Conservation (phyloP, 2,888 invertebrate genomes). For the Eupsilia transversa region DNA sequence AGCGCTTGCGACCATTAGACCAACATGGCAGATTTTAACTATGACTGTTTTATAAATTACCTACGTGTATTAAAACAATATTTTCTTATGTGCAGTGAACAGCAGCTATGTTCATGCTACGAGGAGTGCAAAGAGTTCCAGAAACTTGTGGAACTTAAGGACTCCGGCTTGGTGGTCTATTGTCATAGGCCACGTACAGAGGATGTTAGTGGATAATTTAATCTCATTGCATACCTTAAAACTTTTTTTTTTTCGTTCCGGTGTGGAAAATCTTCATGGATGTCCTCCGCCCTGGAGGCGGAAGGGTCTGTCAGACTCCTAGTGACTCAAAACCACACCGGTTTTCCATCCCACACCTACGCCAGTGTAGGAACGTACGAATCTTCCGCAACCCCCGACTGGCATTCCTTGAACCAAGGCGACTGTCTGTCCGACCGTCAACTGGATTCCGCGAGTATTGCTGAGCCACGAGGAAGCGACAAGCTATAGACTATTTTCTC, state of each 20-base stretch:
- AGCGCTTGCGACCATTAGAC: background rate
- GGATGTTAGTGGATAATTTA: constrained; percentile 62
- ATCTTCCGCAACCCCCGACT: background rate
- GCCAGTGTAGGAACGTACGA: too few species aligned
- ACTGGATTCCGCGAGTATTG: too few species aligned
- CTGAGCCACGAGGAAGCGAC: too few species aligned
- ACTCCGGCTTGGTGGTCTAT: constrained; percentile 74
- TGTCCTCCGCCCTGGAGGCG: too few species aligned
- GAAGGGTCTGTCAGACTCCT: too few species aligned
- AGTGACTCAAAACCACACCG: too few species aligned
- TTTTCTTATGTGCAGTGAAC: constrained; percentile 38
- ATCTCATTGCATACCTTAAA: background rate
- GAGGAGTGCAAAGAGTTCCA: constrained; percentile 48
- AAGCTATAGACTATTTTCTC: too few species aligned
- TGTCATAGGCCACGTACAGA: constrained; percentile 58
- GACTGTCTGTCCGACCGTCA: too few species aligned
- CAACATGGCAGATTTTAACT: background rate
- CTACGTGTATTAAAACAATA: background rate
- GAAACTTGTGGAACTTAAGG: constrained; percentile 71
- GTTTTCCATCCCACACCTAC: too few species aligned
- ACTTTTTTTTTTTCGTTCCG: too few species aligned
- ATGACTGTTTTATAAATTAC: background rate
- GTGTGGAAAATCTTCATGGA: too few species aligned
- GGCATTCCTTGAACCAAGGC: too few species aligned
- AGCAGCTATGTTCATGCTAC: constrained; percentile 45